Percentiles rank a stretch among this genome's conserved stretches.
Evolutionary conservation across 2,888 invertebrate genomes (phyloP).

Genomic region (Melinopterus prodromus): DNA sequence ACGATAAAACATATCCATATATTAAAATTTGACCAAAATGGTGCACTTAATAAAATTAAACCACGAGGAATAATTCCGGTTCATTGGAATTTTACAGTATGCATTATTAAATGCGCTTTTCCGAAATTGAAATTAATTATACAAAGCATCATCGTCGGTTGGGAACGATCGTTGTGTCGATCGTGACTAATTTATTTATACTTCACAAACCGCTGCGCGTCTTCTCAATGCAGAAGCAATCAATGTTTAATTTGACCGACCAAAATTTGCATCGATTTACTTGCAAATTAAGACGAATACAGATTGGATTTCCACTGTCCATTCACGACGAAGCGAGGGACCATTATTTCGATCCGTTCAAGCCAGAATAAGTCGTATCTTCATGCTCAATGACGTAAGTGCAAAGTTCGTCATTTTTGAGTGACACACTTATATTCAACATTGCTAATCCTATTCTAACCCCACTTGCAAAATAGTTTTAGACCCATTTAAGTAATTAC

Average conservation of each 20-base stretch:
- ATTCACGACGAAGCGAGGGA: neutral
- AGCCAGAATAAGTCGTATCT: no score
- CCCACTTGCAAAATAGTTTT: no score
- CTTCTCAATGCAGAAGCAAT: neutral
- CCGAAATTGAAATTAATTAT: neutral
- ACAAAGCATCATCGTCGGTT: neutral
- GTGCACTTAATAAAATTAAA: no score
- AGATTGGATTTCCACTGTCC: neutral
- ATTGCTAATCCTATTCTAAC: no score
- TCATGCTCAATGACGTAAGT: no score
- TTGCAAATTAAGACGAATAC: neutral
- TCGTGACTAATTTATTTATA: neutral
- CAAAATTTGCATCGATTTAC: constrained; percentile 4
- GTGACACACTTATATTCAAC: no score
- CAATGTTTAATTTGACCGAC: neutral
- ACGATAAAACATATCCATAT: no score
- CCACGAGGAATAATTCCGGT: neutral
- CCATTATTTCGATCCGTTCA: neutral
- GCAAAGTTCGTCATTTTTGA: no score
- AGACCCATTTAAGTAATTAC: no score
- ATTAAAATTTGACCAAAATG: no score
- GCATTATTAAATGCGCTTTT: neutral
- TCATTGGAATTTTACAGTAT: neutral
- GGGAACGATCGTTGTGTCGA: neutral
- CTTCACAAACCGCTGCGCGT: neutral